Evolutionary conservation across 2,113 vertebrate species (phyloP).

Genomic region (Chloropsis cyanopogon): DNA sequence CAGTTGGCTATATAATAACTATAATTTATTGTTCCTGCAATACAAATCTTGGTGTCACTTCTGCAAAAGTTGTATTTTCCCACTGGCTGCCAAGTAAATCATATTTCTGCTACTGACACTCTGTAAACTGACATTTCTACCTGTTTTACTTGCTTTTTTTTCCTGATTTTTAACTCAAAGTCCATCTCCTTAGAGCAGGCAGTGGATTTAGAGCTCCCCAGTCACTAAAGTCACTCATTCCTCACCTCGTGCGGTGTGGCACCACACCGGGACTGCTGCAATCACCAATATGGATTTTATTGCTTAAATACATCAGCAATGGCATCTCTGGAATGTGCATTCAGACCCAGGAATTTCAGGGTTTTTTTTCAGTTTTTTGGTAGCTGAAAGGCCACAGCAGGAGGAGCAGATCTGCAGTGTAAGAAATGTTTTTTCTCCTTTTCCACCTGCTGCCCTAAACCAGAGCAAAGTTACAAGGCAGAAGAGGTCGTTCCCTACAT

Average conservation of each 20-base stretch:
- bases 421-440: not conserved
- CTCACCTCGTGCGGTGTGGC: not conserved
- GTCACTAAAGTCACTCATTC: not conserved
- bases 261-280: not conserved
- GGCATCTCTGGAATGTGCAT: not conserved
- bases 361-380: not conserved
- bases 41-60: not conserved
- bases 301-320: not conserved
- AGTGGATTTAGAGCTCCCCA: not conserved
- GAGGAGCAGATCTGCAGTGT: not conserved
- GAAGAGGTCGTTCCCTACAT: not conserved
- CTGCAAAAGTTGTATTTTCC: not conserved
- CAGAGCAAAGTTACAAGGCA: rapidly evolving
- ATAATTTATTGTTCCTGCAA: not conserved
- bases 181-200: not conserved
- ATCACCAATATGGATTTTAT: not conserved
- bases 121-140: not conserved
- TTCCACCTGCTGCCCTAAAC: not conserved
- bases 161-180: not conserved
- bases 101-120: not conserved
- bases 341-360: not conserved
- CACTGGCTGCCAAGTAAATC: not conserved
- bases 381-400: not conserved
- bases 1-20: not conserved
- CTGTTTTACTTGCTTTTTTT: not conserved